phyloP scores from a whole-genome alignment of 2,797 vertebrate species.

The Leptodactylus fallax region DNA sequence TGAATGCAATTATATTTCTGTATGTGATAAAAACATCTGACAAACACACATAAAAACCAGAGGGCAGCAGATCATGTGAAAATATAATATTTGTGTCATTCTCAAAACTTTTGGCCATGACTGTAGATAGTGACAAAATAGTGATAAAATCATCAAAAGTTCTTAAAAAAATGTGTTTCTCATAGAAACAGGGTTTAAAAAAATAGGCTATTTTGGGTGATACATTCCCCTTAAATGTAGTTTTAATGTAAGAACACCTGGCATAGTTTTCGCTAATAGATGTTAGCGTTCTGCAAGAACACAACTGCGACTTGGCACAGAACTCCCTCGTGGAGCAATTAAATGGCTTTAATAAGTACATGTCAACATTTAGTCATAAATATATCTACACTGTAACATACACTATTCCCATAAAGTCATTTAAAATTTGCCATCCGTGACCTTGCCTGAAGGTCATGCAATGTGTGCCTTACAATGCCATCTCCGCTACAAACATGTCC shows the following conservation, averaged over 20 bases:
- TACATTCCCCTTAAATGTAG: background rate
- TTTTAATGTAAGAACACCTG: background rate
- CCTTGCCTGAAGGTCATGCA: conserved; percentile 14
- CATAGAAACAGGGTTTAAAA: too few species aligned
- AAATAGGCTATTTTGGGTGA: too few species aligned
- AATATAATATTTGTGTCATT: too few species aligned
- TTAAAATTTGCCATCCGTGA: background rate
- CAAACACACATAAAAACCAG: too few species aligned
- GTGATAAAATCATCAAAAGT: too few species aligned
- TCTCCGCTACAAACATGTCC: background rate
- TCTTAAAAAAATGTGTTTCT: too few species aligned
- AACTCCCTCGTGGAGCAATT: background rate
- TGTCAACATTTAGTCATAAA: conserved; percentile 10
- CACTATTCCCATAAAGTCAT: background rate
- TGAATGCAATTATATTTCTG: too few species aligned
- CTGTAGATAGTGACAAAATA: too few species aligned
- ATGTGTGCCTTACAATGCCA: background rate
- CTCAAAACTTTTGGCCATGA: too few species aligned
- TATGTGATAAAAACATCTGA: too few species aligned
- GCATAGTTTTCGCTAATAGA: background rate
- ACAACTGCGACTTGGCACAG: background rate
- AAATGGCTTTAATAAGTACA: conserved; percentile 1
- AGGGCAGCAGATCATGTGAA: too few species aligned
- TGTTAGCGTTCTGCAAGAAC: background rate
- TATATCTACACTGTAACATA: background rate